phyloP scores from a whole-genome alignment of 2,888 invertebrate species.

The Rhingia rostrata region DNA sequence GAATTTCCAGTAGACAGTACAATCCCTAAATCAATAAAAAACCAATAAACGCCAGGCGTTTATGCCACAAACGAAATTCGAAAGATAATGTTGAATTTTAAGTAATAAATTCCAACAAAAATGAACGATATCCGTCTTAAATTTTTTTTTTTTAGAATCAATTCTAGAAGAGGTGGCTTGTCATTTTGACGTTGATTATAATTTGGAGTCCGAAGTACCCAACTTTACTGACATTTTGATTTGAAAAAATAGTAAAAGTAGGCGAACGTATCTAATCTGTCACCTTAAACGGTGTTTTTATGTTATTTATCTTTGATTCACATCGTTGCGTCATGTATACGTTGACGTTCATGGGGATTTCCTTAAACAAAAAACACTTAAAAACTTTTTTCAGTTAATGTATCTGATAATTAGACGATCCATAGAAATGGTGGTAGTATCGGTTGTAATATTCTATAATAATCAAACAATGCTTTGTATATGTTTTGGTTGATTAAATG shows the following conservation, averaged over 20 bases:
- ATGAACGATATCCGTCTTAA: neutral
- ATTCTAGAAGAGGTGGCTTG: neutral
- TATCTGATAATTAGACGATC: too few relatives aligned
- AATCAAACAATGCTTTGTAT: too few relatives aligned
- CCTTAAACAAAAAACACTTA: too few relatives aligned
- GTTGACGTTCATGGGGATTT: too few relatives aligned
- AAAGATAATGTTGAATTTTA: conserved; percentile 11
- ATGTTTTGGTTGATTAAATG: too few relatives aligned
- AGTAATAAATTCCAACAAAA: neutral
- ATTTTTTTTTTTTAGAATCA: neutral
- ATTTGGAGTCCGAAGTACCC: neutral
- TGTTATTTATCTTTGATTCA: too few relatives aligned
- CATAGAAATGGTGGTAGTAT: too few relatives aligned
- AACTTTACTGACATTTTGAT: neutral
- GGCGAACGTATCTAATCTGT: too few relatives aligned
- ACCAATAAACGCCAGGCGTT: conserved; percentile 67
- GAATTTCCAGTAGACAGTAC: conserved; percentile 33
- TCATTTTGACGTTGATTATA: conserved; percentile 8
- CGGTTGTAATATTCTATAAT: too few relatives aligned
- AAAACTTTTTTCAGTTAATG: too few relatives aligned
- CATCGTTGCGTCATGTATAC: too few relatives aligned
- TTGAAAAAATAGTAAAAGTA: neutral
- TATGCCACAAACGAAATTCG: neutral
- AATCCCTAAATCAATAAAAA: conserved; percentile 46
- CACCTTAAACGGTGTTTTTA: too few relatives aligned